These are phyloP conservation scores for Pantherophis guttatus DNA, from an alignment of 2,113 vertebrate species.

Conservation along the genomic window DNA sequence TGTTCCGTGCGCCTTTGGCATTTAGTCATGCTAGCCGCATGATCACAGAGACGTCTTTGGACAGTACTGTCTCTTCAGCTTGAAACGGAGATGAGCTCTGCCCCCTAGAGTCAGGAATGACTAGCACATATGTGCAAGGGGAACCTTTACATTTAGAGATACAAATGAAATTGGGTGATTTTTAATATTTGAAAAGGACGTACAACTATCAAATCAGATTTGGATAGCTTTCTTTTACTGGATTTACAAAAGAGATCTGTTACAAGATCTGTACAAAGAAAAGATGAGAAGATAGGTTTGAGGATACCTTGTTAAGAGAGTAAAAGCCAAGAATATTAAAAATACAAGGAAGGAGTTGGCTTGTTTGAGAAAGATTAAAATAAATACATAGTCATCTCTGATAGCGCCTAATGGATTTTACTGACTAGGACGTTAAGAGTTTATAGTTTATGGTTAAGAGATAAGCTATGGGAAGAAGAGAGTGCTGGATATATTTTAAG, in stretches of 20 bases:
- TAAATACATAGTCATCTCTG: background rate
- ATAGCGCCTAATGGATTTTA: background rate
- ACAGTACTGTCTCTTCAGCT: too few relatives aligned
- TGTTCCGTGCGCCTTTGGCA: too few relatives aligned
- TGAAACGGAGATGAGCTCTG: too few relatives aligned
- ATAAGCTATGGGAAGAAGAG: background rate
- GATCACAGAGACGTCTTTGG: too few relatives aligned
- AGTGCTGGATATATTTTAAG: too few relatives aligned
- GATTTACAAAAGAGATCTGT: background rate
- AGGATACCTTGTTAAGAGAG: background rate
- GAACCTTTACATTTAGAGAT: background rate
- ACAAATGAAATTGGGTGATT: background rate
- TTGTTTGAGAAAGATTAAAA: background rate
- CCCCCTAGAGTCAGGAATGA: too few relatives aligned
- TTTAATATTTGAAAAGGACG: background rate
- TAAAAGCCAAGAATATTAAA: background rate
- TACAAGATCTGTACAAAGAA: too few relatives aligned
- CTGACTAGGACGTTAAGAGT: background rate
- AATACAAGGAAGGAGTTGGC: background rate
- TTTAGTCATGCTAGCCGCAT: too few relatives aligned
- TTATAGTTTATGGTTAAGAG: background rate
- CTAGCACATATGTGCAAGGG: too few relatives aligned
- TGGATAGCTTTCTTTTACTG: background rate
- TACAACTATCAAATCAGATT: background rate
- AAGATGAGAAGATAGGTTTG: background rate